phyloP scores from a whole-genome alignment of 2,113 vertebrate species.

The Lasiurus cinereus region DNA sequence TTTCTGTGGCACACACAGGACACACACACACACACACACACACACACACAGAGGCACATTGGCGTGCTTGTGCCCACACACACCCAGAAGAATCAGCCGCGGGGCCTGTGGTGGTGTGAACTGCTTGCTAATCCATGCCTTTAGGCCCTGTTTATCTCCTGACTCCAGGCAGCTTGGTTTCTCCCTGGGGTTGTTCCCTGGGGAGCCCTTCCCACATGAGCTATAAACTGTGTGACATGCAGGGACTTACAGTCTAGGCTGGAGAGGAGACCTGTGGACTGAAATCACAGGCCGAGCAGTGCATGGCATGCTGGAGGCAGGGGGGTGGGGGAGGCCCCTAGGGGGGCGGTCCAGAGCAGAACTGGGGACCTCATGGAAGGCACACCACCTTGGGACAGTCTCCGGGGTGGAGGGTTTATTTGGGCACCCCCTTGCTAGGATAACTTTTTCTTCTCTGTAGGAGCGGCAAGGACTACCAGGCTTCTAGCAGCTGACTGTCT shows the following conservation, averaged over 20 bases:
- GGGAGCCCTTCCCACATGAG: not conserved
- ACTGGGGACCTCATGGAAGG: fast-evolving
- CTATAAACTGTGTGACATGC: not conserved
- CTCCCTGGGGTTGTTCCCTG: not conserved
- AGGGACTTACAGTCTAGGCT: too few species aligned
- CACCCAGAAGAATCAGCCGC: not conserved
- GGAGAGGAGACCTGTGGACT: not conserved
- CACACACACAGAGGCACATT: fast-evolving
- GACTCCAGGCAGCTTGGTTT: not conserved
- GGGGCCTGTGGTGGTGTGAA: not conserved
- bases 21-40: not conserved
- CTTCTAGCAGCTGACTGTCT: not conserved
- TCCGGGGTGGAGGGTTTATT: not conserved
- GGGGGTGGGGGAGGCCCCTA: too few species aligned
- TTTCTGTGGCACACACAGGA: not conserved
- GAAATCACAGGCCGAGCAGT: not conserved
- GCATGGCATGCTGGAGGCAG: fast-evolving
- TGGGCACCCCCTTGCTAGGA: not conserved
- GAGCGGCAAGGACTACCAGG: not conserved
- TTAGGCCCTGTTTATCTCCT: not conserved
- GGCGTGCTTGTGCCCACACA: not conserved
- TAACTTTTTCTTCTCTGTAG: not conserved
- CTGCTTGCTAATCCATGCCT: not conserved
- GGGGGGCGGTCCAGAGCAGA: not conserved
- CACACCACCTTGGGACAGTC: not conserved